Conservation (phyloP, 2,888 invertebrate species). For the Acronicta alni region DNA sequence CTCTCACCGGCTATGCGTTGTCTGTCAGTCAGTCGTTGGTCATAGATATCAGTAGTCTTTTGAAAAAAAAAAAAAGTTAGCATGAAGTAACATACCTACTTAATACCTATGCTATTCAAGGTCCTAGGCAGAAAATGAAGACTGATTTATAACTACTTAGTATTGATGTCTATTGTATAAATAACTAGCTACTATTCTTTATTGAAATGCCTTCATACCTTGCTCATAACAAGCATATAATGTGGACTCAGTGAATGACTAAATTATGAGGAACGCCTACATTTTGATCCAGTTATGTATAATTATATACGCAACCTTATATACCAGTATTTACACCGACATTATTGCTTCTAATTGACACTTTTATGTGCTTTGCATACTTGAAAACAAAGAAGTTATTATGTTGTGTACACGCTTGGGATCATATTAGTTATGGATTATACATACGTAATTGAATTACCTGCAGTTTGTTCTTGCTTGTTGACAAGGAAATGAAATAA, state of each 20-base stretch:
- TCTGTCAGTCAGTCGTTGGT: no score
- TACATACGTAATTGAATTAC: background rate
- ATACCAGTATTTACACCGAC: constrained; percentile 25
- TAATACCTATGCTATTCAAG: no score
- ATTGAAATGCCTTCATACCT: constrained; percentile 35
- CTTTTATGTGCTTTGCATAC: constrained; percentile 40
- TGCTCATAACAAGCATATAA: constrained; percentile 33
- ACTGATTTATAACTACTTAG: constrained; percentile 8
- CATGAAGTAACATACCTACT: no score
- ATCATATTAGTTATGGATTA: constrained; percentile 7
- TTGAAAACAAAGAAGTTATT: constrained; percentile 26
- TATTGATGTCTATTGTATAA: constrained; percentile 21
- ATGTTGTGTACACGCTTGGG: constrained; percentile 6
- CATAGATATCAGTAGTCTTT: no score
- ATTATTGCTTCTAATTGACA: constrained; percentile 27
- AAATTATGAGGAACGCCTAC: constrained; percentile 54
- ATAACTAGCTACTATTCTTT: constrained; percentile 22
- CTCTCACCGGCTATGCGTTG: no score
- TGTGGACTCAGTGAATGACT: constrained; percentile 44
- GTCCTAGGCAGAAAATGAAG: background rate
- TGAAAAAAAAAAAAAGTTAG: no score
- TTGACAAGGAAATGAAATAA: background rate
- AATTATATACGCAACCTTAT: constrained; percentile 39
- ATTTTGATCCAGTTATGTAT: constrained; percentile 59
- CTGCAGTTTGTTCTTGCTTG: background rate